Evolutionary conservation across 2,888 invertebrate species (phyloP).

Genomic region (Osmoderma eremita): DNA sequence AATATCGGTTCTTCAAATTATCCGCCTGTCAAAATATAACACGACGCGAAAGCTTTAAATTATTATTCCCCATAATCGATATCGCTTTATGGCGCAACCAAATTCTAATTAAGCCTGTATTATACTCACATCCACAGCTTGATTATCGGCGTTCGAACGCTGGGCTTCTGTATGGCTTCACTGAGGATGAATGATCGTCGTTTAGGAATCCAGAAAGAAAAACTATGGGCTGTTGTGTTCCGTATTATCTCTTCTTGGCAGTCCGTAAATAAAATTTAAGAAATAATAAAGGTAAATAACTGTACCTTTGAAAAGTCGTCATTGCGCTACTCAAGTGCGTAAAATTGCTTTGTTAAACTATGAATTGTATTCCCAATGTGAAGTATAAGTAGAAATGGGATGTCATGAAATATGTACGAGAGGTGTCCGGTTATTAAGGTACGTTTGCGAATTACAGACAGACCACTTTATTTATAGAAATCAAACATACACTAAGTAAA

Average conservation of each 20-base stretch:
- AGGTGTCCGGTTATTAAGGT: too few relatives aligned
- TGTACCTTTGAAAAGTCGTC: background rate
- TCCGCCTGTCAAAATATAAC: slow-evolving; percentile 14
- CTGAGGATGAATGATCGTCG: background rate
- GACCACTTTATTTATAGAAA: too few relatives aligned
- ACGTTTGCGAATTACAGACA: too few relatives aligned
- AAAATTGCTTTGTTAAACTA: too few relatives aligned
- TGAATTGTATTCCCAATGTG: too few relatives aligned
- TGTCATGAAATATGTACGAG: too few relatives aligned
- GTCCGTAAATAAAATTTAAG: slow-evolving; percentile 4
- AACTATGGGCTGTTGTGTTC: background rate
- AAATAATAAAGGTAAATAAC: background rate
- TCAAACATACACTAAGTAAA: too few relatives aligned
- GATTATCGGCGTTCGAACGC: slow-evolving; percentile 1
- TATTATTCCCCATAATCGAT: slow-evolving; percentile 25
- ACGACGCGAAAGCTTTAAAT: slow-evolving; percentile 14
- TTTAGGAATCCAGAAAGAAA: slow-evolving; percentile 3
- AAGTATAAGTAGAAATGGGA: too few relatives aligned
- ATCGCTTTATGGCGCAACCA: slow-evolving; percentile 23
- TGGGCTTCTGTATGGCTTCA: background rate
- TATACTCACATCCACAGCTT: slow-evolving; percentile 18
- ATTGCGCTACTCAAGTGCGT: background rate
- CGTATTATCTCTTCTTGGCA: background rate
- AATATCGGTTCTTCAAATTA: slow-evolving; percentile 14
- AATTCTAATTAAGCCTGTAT: slow-evolving; percentile 31